Conservation (phyloP, 2,888 invertebrate species). For the Drosophila anomelani region DNA sequence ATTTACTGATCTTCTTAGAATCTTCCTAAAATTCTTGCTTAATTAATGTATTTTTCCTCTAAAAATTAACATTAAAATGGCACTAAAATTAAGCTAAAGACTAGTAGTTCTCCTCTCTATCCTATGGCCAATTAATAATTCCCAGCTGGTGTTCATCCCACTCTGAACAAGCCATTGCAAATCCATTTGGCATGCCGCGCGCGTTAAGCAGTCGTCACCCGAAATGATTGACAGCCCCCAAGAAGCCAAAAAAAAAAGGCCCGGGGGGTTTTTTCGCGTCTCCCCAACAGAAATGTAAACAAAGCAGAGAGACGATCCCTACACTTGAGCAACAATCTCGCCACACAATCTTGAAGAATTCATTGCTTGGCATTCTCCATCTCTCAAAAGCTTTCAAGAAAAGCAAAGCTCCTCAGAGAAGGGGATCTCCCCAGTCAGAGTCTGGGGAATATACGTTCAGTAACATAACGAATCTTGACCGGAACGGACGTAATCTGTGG, state of each 20-base stretch:
- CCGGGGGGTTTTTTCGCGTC: conserved; percentile 28
- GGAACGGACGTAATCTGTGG: conserved; percentile 25
- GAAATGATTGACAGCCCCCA: conserved; percentile 40
- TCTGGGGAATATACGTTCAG: conserved; percentile 20
- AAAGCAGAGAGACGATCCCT: conserved; percentile 28
- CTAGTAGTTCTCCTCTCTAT: conserved; percentile 14
- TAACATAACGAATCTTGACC: conserved; percentile 22
- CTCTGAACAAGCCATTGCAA: background rate
- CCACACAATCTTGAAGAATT: conserved; percentile 2
- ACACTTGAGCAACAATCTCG: background rate
- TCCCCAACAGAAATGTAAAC: conserved; percentile 18
- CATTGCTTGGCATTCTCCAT: conserved; percentile 1
- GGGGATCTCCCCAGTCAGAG: background rate
- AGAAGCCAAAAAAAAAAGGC: conserved; percentile 11
- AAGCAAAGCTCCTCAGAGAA: conserved; percentile 33
- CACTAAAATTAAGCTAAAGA: conserved; percentile 10
- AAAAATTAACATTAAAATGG: conserved; percentile 5
- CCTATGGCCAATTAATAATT: conserved; percentile 17
- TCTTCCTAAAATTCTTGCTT: background rate
- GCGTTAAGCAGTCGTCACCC: conserved; percentile 6
- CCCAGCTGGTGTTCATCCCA: conserved; percentile 9
- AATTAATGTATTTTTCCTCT: background rate
- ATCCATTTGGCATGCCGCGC: conserved; percentile 22
- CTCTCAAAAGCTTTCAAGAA: conserved; percentile 33
- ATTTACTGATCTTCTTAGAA: too few relatives aligned